A percentile compares a stretch with the other conserved stretches of the same genome.
Evolutionary conservation across 2,113 vertebrate genomes (phyloP).

Genomic region (Platycercus adscitus): DNA sequence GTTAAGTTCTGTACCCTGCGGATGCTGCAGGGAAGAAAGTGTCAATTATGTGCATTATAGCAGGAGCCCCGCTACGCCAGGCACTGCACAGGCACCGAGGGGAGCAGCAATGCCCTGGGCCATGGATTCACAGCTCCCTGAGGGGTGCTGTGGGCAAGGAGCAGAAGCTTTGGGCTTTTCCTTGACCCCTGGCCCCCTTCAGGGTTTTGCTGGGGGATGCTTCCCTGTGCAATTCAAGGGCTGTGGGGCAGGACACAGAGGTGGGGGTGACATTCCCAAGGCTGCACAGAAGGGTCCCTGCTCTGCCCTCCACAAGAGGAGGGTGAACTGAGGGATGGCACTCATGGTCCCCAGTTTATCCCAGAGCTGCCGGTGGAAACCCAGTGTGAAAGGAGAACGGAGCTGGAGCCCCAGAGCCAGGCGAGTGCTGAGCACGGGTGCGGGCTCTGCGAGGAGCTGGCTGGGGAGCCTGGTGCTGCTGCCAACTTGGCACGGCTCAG

Average conservation of each 20-base stretch:
- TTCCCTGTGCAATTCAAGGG: not conserved
- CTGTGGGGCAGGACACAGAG: not conserved
- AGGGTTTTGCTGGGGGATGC: not conserved
- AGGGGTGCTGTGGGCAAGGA: not conserved
- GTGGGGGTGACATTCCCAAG: accelerated
- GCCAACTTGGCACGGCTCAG: slow-evolving; percentile 40
- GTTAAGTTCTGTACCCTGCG: not conserved
- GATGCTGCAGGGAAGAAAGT: not conserved
- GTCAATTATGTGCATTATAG: not conserved
- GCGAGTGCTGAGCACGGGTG: accelerated
- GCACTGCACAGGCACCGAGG: accelerated
- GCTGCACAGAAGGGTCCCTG: not conserved
- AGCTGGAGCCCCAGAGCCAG: not conserved
- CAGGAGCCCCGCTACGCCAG: not conserved
- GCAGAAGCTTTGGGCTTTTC: not conserved
- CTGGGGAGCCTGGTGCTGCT: not conserved
- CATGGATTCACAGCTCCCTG: not conserved
- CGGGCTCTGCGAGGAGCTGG: not conserved
- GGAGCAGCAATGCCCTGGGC: not conserved
- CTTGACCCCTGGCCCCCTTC: not conserved
- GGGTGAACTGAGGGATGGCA: not conserved
- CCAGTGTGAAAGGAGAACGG: accelerated
- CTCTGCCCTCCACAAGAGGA: not conserved
- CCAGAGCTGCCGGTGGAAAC: not conserved
- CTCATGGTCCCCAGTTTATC: not conserved